These are phyloP conservation scores for Phasianus colchicus DNA, from an alignment of 2,113 vertebrate genomes.

Conservation along the genomic window DNA sequence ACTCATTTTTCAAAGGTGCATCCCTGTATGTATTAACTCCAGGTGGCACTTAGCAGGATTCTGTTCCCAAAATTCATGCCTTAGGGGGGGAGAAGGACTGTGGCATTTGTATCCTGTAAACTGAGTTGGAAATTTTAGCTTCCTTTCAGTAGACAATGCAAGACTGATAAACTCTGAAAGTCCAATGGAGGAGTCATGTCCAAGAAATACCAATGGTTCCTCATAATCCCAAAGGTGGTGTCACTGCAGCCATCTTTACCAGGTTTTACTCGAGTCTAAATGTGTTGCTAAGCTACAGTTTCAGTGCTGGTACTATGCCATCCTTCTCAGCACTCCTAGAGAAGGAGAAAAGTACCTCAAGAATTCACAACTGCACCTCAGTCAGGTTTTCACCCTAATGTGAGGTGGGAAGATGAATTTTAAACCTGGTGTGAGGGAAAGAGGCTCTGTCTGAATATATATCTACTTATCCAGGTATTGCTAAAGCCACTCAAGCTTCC, in stretches of 20 bases:
- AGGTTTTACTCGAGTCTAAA: background rate
- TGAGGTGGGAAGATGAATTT: slow-evolving; percentile 8
- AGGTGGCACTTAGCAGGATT: background rate
- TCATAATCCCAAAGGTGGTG: too few species aligned
- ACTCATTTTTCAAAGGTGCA: rapidly evolving
- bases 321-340: background rate
- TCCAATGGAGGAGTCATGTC: background rate
- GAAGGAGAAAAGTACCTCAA: background rate
- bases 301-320: background rate
- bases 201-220: too few species aligned
- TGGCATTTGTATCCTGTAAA: background rate
- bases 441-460: background rate
- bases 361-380: background rate
- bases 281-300: background rate
- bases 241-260: too few species aligned
- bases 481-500: slow-evolving; percentile 24
- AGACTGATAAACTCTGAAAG: background rate
- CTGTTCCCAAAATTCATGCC: background rate
- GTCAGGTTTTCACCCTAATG: background rate
- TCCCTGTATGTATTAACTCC: background rate
- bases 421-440: background rate
- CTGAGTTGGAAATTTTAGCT: background rate
- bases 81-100: background rate
- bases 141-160: background rate
- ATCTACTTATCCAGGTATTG: background rate